These are phyloP conservation scores for Eledone cirrhosa DNA, from an alignment of 2,888 invertebrate genomes.

Conservation along the genomic window DNA sequence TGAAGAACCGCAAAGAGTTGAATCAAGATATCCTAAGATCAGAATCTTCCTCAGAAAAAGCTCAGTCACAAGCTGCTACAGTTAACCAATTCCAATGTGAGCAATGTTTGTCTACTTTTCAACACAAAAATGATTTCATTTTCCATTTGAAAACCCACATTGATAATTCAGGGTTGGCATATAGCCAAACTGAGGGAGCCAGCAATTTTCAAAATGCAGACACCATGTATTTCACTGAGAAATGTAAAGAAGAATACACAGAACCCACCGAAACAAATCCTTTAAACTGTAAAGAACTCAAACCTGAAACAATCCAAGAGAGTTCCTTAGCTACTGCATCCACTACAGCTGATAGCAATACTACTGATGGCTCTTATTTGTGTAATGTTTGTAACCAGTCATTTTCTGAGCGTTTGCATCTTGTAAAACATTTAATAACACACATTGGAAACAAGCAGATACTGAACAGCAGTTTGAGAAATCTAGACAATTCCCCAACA, in stretches of 20 bases:
- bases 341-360: not conserved
- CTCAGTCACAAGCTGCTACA: not conserved
- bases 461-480: no score
- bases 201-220: not conserved
- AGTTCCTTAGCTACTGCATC: no score
- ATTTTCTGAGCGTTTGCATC: not conserved
- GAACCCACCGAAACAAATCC: not conserved
- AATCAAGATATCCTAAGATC: not conserved
- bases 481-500: not conserved
- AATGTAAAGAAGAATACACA: slow-evolving; percentile 6
- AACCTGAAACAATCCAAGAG: not conserved
- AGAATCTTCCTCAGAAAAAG: not conserved
- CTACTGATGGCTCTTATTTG: not conserved
- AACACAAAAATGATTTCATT: not conserved
- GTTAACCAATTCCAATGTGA: not conserved
- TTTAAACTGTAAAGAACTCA: not conserved
- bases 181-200: not conserved
- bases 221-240: not conserved
- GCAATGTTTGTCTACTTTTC: not conserved
- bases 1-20: not conserved
- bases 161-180: not conserved
- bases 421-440: not conserved
- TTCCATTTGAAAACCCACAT: slow-evolving; percentile 1
- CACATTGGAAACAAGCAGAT: not conserved
- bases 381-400: slow-evolving; percentile 11